Percentiles rank a stretch among this genome's conserved stretches.
phyloP scores from a whole-genome alignment of 2,113 vertebrate species.

The Lathamus discolor region DNA sequence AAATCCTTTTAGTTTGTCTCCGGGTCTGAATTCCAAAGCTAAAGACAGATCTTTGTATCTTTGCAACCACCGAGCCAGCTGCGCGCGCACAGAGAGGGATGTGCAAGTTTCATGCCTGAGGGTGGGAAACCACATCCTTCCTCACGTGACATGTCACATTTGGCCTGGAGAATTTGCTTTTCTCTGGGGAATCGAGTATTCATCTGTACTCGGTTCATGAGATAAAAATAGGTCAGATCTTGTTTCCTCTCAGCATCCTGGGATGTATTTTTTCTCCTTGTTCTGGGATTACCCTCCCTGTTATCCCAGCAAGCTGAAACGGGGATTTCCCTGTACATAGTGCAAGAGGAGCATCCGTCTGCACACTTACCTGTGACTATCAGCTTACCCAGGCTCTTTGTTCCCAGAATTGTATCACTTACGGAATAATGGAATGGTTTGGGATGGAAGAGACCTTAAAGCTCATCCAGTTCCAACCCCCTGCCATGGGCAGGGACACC shows the following conservation, averaged over 20 bases:
- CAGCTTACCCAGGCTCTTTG: accelerated
- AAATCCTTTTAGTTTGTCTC: neutral
- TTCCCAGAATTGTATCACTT: neutral
- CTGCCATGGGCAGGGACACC: neutral
- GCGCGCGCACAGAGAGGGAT: neutral
- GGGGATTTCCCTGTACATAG: neutral
- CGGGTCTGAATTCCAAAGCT: neutral
- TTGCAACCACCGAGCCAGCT: neutral
- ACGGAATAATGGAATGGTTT: neutral
- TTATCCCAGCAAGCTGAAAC: neutral
- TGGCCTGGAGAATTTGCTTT: neutral
- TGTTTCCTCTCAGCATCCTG: neutral
- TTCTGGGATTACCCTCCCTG: neutral
- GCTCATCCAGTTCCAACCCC: neutral
- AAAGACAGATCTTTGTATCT: neutral
- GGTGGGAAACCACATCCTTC: neutral
- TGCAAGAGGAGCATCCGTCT: neutral
- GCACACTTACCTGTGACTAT: neutral
- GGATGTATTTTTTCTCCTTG: neutral
- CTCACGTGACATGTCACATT: neutral
- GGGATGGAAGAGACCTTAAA: neutral
- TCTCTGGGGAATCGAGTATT: neutral
- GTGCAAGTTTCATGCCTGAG: neutral
- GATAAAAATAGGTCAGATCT: slow-evolving; percentile 25
- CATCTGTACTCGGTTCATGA: neutral